These are phyloP conservation scores for Pantherophis vulpinus DNA, from an alignment of 2,797 vertebrate species.

Conservation along the genomic window DNA sequence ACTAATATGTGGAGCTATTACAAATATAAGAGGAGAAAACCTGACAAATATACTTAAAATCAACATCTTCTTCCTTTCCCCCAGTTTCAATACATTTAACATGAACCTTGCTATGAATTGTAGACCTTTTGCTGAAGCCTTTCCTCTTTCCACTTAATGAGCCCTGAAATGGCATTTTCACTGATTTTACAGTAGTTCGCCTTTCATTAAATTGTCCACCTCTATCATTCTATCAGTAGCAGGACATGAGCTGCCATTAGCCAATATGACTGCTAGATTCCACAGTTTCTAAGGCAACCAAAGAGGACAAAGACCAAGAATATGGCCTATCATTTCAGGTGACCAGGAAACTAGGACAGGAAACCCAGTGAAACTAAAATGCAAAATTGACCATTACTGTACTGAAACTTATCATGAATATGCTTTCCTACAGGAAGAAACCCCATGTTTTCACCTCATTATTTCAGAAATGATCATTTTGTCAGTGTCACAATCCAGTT, in stretches of 20 bases:
- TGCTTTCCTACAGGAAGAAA: not conserved
- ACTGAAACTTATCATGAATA: not conserved
- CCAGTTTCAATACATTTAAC: not conserved
- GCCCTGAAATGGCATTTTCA: not conserved
- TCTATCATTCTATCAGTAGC: not conserved
- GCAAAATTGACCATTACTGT: not conserved
- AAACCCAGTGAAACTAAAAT: not conserved
- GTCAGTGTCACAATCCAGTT: not conserved
- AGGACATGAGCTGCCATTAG: not conserved
- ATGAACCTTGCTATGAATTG: not conserved
- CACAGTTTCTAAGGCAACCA: constrained; percentile 23
- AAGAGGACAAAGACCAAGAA: not conserved
- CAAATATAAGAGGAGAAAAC: not conserved
- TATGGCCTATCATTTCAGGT: not conserved
- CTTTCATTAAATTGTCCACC: not conserved
- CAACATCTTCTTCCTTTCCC: not conserved
- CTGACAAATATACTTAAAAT: not conserved
- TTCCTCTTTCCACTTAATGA: not conserved
- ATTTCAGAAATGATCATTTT: not conserved
- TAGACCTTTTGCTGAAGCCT: not conserved
- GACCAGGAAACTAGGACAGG: not conserved
- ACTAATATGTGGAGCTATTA: not conserved
- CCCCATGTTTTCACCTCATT: not conserved
- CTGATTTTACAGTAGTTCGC: not conserved
- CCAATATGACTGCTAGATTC: not conserved